Evolutionary conservation across 1,140 invertebrate genomes (phyloP).

Genomic region (Ladona fulva): DNA sequence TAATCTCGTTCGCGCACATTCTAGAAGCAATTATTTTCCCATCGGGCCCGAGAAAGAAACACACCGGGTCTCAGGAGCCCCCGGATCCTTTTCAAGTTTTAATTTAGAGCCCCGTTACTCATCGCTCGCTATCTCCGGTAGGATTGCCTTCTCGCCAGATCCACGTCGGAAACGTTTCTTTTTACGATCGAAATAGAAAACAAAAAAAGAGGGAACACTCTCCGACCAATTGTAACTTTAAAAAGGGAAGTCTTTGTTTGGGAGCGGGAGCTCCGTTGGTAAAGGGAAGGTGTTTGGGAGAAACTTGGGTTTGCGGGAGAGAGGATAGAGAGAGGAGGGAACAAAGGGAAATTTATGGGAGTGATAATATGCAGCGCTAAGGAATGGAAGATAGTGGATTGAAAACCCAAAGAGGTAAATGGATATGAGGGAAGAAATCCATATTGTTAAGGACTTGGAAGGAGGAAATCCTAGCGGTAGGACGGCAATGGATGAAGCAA

Average conservation of each 20-base stretch:
- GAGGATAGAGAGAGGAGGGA: not conserved
- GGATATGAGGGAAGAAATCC: too few species aligned
- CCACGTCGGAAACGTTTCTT: constrained; percentile 1
- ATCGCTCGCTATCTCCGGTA: not conserved
- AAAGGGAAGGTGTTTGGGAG: not conserved
- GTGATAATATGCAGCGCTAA: not conserved
- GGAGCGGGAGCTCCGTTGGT: not conserved
- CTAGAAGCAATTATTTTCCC: constrained; percentile 5
- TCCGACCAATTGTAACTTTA: not conserved
- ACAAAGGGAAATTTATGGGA: not conserved
- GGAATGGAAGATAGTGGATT: too few species aligned
- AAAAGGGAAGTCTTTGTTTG: constrained; percentile 6
- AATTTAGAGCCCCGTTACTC: not conserved
- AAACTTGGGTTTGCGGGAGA: too few species aligned
- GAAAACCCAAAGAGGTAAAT: too few species aligned
- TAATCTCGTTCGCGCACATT: not conserved
- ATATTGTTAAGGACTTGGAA: too few species aligned
- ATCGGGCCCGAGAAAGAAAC: not conserved
- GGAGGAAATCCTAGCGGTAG: not conserved
- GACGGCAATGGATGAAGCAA: not conserved
- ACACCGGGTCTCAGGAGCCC: too few species aligned
- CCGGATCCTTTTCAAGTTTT: constrained; percentile 1
- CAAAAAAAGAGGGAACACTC: not conserved
- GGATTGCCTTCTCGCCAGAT: not conserved
- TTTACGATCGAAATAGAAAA: not conserved